Base-by-base conservation (phyloP, 2,113 vertebrate species). In the Anas platyrhynchos region DNA sequence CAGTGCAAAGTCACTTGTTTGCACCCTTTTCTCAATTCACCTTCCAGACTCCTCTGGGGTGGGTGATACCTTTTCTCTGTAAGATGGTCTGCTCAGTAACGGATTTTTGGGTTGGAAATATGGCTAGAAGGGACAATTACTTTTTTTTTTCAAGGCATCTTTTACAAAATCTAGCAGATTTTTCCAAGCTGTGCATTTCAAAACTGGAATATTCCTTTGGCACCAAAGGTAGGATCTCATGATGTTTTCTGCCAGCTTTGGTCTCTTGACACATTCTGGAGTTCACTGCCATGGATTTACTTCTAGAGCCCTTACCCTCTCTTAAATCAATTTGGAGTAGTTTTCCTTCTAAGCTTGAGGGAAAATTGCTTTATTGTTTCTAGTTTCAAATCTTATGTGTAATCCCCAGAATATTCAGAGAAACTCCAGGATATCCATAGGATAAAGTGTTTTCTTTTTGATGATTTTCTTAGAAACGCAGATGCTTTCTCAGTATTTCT, bases 111-210 rank as follows among this genome's bases (percentile, higher is more conserved):
- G 78, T 61, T 94, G 74, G 74, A 96, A 97, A 95, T 78, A 91
- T 78, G 94, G 16, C 48, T 85, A 88, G 78, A 93, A 94, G 65
- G 48, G 78, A 66, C 18, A 71, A 67, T 63, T 85, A 41, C 81
- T 91, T 32, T 18, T n/a, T 93, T 77, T 74, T 87, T 84, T 91
- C 66, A 92, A 92, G 56, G 32, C 44, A 15, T 65, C 50, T 94
- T 71, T 92, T 82, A 66, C 29, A 92, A 93, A 96, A 95, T 93
- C 77, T 77, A 83, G 44, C 78, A 92, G 44, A 29, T 81, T 89
- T 96, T 96, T 96, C 89, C 83, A 92, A 94, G 79, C 79, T 94
- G 74, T 1, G 16, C 88, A 91, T 96, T 96, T 94, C 76, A 97
- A 97, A 93, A 93, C 34, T 83, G 81, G 66, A 94, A 95, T 92